Conservation (phyloP, 2,797 vertebrate genomes). For the Leptatherina wallacei region DNA sequence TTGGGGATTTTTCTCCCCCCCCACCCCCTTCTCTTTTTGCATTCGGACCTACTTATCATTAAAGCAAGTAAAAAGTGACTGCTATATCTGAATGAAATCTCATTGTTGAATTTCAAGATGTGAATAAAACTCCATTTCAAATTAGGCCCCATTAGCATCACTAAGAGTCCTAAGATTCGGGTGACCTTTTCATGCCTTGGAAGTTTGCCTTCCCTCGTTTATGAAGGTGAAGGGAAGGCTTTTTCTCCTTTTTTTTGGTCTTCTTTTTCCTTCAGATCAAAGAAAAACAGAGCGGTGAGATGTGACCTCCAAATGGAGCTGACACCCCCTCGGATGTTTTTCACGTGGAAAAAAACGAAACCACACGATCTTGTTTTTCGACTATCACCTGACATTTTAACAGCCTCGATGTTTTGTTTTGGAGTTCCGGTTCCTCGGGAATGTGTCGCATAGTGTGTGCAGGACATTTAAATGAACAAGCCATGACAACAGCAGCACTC, state of each 20-base stretch:
- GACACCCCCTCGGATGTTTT: neutral
- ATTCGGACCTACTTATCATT: conserved; percentile 78
- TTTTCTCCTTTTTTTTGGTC: conserved; percentile 1
- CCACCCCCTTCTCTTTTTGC: conserved; percentile 13
- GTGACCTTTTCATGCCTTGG: conserved; percentile 66
- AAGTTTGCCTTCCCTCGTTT: conserved; percentile 49
- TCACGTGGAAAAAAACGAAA: neutral
- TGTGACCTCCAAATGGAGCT: conserved; percentile 41
- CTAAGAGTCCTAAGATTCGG: conserved; percentile 63
- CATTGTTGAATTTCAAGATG: conserved; percentile 74
- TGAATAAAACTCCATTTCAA: conserved; percentile 79
- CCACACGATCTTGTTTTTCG: neutral
- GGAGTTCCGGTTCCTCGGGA: neutral
- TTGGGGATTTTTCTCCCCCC: conserved; percentile 62
- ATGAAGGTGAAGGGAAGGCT: conserved; percentile 41
- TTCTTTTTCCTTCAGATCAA: conserved; percentile 15
- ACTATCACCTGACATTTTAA: neutral
- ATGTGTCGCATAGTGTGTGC: neutral
- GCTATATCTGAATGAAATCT: conserved; percentile 75
- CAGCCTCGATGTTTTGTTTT: neutral
- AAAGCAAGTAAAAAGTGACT: conserved; percentile 71
- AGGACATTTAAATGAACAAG: neutral
- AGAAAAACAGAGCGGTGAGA: neutral
- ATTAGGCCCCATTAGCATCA: conserved; percentile 82
- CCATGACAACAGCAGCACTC: too few species aligned